A percentile compares a stretch with the other conserved stretches of the same genome.
Evolutionary conservation across 2,797 vertebrate species (phyloP).

Genomic region (Poecilia wingei): DNA sequence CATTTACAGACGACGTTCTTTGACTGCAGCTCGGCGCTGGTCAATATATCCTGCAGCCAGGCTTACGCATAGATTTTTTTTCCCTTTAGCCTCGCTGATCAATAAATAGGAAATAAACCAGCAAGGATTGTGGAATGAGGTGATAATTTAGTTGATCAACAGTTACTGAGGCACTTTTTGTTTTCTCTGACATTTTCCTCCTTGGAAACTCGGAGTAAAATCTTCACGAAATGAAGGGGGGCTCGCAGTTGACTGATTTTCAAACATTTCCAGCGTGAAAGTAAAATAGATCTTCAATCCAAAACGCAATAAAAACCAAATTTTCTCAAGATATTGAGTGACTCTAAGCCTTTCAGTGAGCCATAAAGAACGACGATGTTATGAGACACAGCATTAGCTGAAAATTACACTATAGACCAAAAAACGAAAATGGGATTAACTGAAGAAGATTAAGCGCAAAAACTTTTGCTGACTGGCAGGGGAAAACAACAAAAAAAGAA

Average conservation of each 20-base stretch:
- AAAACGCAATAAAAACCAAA: not conserved
- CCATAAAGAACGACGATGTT: slow-evolving; percentile 1
- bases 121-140: not conserved
- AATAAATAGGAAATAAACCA: not conserved
- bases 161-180: not conserved
- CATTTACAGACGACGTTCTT: not conserved
- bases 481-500: not conserved
- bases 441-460: not conserved
- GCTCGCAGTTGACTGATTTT: not conserved
- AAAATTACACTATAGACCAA: not conserved
- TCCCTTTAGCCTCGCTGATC: not conserved
- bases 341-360: slow-evolving; percentile 2
- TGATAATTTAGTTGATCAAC: not conserved
- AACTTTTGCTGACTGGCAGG: not conserved
- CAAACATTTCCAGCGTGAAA: not conserved
- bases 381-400: not conserved
- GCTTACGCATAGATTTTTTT: not conserved
- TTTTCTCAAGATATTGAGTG: not conserved
- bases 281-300: not conserved
- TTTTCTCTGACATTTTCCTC: not conserved
- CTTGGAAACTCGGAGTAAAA: not conserved
- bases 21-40: slow-evolving; percentile 1
- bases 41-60: not conserved
- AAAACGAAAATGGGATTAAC: not conserved
- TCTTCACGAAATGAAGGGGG: no score